Base-by-base conservation (phyloP, 2,797 vertebrate species). In the Thaleichthys pacificus region DNA sequence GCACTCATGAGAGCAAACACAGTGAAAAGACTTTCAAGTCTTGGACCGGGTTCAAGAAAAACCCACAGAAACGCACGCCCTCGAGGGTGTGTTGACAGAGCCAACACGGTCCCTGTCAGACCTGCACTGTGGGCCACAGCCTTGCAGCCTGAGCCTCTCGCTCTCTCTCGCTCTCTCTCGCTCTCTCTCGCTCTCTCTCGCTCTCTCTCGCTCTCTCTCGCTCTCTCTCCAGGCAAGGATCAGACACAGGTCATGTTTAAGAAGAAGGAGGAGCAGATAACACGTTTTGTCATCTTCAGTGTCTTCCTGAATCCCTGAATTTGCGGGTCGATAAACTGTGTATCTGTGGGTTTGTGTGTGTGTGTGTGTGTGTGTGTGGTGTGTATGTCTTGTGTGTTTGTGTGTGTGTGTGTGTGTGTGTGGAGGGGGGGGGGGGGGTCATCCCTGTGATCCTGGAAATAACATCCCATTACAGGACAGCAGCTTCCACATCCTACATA, bases 241-340 rank as follows among this genome's bases (percentile, higher is more conserved):
- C 91, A 92, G 71, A 70, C 12, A 47, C 80, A 69, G 93, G 93
- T 93, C 92, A 92, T 95, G 95, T 94, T 95, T 94, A 93, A 86
- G 85, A 89, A 93, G 90, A 85, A 92, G 89, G 92, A 93, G 91
- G 93, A 90, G 87, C 38, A 73, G 82, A 84, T 76, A 80, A 74
- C 82, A 66, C 58, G 1, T 32, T 79, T 81, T 81, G 88, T 87
- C 82, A 87, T 89, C 84, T 77, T 86, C 78, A 79, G 81, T 83
- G 73, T 71, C n/a, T 0, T 70, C 65, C 60, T 49, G 66, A 69
- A 82, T 82, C 79, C 72, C 47, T 64, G 54, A 32, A 65, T 62
- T 30, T 67, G 70, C n/a, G 57, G 21, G 72, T 60, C 12, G 58
- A 28, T 73, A 65, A 47, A 47, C 11, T 67, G 71, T 68, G 35